phyloP scores from a whole-genome alignment of 2,888 invertebrate genomes.

The Noctua comes region DNA sequence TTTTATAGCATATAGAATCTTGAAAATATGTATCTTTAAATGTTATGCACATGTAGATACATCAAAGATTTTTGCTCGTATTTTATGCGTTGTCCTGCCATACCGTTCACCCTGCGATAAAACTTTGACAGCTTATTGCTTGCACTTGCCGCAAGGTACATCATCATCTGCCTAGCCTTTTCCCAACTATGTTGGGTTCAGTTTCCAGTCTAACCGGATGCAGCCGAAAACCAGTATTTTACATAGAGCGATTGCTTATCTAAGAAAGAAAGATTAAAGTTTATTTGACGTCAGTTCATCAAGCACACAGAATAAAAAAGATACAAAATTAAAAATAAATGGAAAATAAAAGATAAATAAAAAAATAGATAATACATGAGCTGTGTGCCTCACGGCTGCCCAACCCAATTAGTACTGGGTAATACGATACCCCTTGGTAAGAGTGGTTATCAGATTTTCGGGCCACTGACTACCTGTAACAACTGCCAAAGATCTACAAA shows the following conservation, averaged over 20 bases:
- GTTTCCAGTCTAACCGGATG: background rate
- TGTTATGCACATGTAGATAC: background rate
- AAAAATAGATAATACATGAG: no score
- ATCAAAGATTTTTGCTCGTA: background rate
- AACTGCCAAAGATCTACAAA: background rate
- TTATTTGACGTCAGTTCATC: no score
- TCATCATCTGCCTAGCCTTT: background rate
- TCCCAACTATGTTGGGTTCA: background rate
- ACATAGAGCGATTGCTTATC: background rate
- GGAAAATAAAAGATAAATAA: no score
- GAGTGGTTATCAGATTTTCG: no score
- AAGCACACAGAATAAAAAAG: no score
- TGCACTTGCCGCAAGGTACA: background rate
- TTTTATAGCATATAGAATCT: background rate
- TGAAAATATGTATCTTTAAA: background rate
- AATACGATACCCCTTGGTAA: no score
- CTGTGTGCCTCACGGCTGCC: no score
- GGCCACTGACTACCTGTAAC: no score
- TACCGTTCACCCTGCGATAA: background rate
- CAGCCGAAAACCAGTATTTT: background rate
- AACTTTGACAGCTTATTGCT: background rate
- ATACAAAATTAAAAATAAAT: no score
- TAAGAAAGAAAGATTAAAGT: no score
- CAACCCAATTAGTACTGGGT: no score
- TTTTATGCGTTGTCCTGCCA: background rate